Conservation (phyloP, 2,113 vertebrate genomes). For the Scolopax mira region DNA sequence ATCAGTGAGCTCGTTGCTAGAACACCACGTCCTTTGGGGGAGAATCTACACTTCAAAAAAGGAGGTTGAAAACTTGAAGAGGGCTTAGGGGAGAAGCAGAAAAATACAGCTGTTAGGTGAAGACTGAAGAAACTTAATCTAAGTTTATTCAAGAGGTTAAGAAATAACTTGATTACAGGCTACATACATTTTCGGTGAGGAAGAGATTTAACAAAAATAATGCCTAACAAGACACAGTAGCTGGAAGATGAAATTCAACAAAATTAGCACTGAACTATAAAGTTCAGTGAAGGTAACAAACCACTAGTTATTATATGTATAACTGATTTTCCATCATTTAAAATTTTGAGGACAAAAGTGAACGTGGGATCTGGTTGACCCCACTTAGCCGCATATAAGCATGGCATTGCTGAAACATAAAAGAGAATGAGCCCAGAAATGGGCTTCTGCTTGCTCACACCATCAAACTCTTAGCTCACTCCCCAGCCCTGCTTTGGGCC, state of each 20-base stretch:
- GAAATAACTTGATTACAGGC: not conserved
- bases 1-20: not conserved
- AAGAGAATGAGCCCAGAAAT: not conserved
- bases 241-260: not conserved
- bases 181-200: not conserved
- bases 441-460: not conserved
- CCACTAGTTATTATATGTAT: not conserved
- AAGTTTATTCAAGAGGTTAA: not conserved
- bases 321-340: not conserved
- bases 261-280: not conserved
- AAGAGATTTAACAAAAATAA: not conserved
- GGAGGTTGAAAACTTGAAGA: not conserved
- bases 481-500: not conserved
- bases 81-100: not conserved
- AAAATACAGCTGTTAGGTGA: not conserved
- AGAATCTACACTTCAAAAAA: not conserved
- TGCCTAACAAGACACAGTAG: not conserved
- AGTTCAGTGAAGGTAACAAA: not conserved
- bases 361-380: not conserved
- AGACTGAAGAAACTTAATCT: not conserved
- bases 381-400: rapidly evolving
- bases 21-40: not conserved
- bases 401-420: not conserved
- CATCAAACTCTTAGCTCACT: not conserved
- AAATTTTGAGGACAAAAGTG: not conserved